Conservation (phyloP, 2,113 vertebrate genomes). For the Butorides virescens region DNA sequence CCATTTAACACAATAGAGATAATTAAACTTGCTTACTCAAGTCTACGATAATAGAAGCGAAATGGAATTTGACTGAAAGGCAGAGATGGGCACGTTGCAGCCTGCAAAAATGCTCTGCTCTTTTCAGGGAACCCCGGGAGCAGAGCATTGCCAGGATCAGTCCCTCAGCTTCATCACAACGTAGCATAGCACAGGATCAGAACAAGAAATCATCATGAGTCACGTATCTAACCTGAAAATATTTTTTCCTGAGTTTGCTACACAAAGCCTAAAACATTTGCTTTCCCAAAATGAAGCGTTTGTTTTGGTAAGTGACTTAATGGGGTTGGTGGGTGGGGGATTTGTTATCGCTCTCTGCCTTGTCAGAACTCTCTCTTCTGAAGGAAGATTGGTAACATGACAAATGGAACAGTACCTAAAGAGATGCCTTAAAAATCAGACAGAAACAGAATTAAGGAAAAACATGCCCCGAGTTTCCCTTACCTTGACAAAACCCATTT, state of each 20-base stretch:
- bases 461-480: accelerated
- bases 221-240: background rate
- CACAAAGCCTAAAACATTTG: background rate
- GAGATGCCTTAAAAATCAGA: background rate
- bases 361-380: background rate
- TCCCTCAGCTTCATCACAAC: background rate
- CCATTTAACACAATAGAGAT: background rate
- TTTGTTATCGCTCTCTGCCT: background rate
- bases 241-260: background rate
- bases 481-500: background rate
- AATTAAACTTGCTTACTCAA: background rate
- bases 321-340: too few relatives aligned
- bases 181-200: background rate
- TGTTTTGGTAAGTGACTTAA: background rate
- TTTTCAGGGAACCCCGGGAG: background rate
- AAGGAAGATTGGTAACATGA: background rate
- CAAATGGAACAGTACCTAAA: accelerated
- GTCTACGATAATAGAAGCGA: background rate
- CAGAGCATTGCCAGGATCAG: background rate
- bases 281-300: background rate
- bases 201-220: background rate
- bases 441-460: background rate
- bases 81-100: background rate
- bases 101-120: background rate
- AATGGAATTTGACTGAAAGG: background rate